Percentiles rank a stretch among this genome's conserved stretches.
phyloP scores from a whole-genome alignment of 2,797 vertebrate species.

The Gephyroberyx darwinii region DNA sequence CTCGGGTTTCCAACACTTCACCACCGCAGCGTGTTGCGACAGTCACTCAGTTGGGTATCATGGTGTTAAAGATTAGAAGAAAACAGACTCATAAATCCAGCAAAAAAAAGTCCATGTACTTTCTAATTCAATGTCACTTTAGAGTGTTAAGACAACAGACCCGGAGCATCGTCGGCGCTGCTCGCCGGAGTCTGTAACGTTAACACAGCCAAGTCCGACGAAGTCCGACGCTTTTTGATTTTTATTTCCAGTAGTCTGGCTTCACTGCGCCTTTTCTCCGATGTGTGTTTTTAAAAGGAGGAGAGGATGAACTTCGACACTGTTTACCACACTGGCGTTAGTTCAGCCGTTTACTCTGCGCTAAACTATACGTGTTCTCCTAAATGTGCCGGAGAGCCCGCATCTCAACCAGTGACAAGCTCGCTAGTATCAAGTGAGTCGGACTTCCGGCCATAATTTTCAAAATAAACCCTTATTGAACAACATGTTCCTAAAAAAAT shows the following conservation, averaged over 20 bases:
- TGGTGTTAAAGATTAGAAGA: neutral
- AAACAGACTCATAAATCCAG: neutral
- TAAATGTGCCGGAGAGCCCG: conserved; percentile 19
- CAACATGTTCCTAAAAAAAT: too few relatives aligned
- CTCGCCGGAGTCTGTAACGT: conserved; percentile 34
- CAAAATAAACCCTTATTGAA: conserved; percentile 48
- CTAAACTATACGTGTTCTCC: conserved; percentile 59
- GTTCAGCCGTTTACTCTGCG: conserved; percentile 43
- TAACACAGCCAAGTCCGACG: conserved; percentile 52
- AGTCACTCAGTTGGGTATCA: conserved; percentile 21
- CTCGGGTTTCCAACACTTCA: conserved; percentile 33
- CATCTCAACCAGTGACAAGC: neutral
- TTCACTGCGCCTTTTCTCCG: neutral
- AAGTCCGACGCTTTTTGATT: conserved; percentile 27
- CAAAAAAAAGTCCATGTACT: conserved; percentile 16
- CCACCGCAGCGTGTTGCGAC: conserved; percentile 54
- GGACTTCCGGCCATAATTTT: neutral
- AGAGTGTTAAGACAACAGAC: neutral
- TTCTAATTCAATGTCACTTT: conserved; percentile 30
- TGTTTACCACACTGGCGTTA: neutral
- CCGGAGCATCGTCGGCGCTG: conserved; percentile 31
- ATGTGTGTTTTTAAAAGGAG: neutral
- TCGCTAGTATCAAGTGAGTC: accelerated
- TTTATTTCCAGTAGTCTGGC: neutral
- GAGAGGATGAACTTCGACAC: neutral